Base-by-base conservation (phyloP, 2,888 invertebrate species). In the Nemotelus nigrinus region DNA sequence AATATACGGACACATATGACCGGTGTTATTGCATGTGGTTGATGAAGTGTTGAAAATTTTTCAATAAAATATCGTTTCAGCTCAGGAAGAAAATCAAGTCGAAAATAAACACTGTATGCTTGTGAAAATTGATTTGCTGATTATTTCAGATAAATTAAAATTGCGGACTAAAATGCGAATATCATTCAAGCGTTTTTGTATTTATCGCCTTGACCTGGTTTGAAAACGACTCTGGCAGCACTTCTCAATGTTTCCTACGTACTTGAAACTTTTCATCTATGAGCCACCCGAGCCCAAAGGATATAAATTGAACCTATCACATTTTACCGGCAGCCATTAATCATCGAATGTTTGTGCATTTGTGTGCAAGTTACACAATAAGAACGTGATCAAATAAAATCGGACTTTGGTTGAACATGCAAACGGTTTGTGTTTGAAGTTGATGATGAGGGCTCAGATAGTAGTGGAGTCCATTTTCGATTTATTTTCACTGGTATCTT, bases 321-420 rank as follows among this genome's bases (percentile, higher is more conserved):
- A 74, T 74, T 74, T 74, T 74, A 60, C 74, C 74, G 74, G 74
- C 60, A 74, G 74, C 74, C 48, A 74, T 74, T 74, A 74, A 74
- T 74, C 74, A 74, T 74, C 74, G 74, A 74, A 74, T 74, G 74
- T 74, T 74, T 74, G 74, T 74, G 74, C 74, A 74, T 74, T 74
- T 60, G 74, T 74, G 74, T 74, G 74, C 74, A 74, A 50, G 74
- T 74, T 74, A 74, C 63, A 74, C 74, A 74, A 60, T 74, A 60
- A 74, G 63, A 63, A 74, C 74, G 74, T 74, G 74, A 74, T 74
- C 74, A 74, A 74, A 74, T 74, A 74, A 74, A 74, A 74, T 74
- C 74, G 60, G 74, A 74, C 50, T 74, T 74, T 60, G 74, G 57
- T 60, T 47, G 48, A 60, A 74, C 74, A 60, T 74, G 60, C 60